phyloP scores from a whole-genome alignment of 2,113 vertebrate genomes.

The Pardalotus punctatus region DNA sequence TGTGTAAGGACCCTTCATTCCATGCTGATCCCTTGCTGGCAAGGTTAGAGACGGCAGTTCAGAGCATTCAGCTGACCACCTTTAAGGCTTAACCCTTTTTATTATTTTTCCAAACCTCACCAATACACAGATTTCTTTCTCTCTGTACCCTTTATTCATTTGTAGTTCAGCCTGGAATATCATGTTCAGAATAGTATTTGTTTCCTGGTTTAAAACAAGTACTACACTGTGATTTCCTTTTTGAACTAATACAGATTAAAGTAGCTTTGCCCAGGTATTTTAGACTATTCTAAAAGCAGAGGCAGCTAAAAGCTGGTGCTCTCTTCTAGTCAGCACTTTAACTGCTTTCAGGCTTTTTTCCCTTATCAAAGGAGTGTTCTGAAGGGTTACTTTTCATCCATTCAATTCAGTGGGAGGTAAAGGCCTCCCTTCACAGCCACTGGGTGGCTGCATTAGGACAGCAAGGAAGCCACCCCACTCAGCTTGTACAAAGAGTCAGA shows the following conservation, averaged over 20 bases:
- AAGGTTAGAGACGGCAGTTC: not conserved
- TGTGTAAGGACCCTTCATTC: not conserved
- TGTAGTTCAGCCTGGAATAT: not conserved
- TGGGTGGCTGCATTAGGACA: not conserved
- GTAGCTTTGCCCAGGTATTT: not conserved
- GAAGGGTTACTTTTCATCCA: not conserved
- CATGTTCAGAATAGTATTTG: not conserved
- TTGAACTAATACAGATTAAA: not conserved
- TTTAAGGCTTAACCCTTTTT: not conserved
- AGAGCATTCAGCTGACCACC: not conserved
- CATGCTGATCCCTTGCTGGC: not conserved
- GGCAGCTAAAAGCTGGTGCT: not conserved
- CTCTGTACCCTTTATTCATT: not conserved
- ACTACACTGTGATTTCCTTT: not conserved
- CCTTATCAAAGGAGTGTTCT: not conserved
- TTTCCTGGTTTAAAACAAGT: not conserved
- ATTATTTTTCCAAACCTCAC: not conserved
- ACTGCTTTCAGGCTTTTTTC: not conserved
- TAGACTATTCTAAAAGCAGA: not conserved
- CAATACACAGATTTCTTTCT: not conserved
- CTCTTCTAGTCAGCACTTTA: not conserved
- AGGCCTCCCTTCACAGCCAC: not conserved
- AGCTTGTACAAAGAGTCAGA: not conserved
- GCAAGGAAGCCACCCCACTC: not conserved
- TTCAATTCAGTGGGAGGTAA: accelerated